These are phyloP conservation scores for Harpagoxenus sublaevis DNA, from an alignment of 2,888 invertebrate genomes.

Conservation along the genomic window DNA sequence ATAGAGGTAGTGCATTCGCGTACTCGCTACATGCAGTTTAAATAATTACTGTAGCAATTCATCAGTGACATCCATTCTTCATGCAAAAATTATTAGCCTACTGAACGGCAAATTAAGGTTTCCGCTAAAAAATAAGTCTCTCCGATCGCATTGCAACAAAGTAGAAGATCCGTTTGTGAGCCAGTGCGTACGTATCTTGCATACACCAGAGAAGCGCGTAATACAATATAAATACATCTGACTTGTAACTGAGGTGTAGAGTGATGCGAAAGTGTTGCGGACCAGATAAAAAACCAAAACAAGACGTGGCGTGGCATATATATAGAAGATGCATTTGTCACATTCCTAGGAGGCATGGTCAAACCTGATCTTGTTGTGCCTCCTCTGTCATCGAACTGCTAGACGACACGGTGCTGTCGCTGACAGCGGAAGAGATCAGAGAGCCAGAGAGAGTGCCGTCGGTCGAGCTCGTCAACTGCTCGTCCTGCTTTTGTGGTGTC, in stretches of 20 bases:
- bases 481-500: slow-evolving; percentile 73
- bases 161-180: slow-evolving; percentile 57
- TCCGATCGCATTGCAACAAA: slow-evolving; percentile 44
- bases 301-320: slow-evolving; percentile 66
- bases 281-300: slow-evolving; percentile 60
- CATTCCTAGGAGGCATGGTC: slow-evolving; percentile 81
- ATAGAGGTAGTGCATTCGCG: slow-evolving; percentile 69
- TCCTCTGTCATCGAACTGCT: slow-evolving; percentile 83
- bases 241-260: slow-evolving; percentile 51
- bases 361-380: slow-evolving; percentile 85
- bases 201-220: slow-evolving; percentile 65
- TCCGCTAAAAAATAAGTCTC: slow-evolving; percentile 22
- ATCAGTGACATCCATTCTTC: slow-evolving; percentile 74
- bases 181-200: slow-evolving; percentile 56
- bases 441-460: slow-evolving; percentile 81
- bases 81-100: slow-evolving; percentile 76
- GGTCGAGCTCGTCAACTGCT: slow-evolving; percentile 78
- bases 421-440: slow-evolving; percentile 79
- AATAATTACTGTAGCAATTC: slow-evolving; percentile 65
- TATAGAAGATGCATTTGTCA: slow-evolving; percentile 72
- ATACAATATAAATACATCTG: slow-evolving; percentile 51
- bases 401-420: slow-evolving; percentile 81
- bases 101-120: slow-evolving; percentile 65
- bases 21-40: slow-evolving; percentile 72
- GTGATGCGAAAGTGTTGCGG: slow-evolving; percentile 49